phyloP scores from a whole-genome alignment of 1,140 invertebrate species.

The Hestina assimilis region DNA sequence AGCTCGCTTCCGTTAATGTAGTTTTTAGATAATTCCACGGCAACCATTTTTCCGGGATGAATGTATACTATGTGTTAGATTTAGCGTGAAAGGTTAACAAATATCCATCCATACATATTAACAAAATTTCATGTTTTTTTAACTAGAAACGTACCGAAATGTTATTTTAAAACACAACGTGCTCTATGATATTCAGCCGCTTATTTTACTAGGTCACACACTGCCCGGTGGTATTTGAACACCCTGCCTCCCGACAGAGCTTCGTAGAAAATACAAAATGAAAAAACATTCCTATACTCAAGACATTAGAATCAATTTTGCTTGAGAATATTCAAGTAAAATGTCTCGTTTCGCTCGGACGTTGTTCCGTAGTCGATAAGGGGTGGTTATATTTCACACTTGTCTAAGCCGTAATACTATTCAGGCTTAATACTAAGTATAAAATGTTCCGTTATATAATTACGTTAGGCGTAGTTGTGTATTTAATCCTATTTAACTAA shows the following conservation, averaged over 20 bases:
- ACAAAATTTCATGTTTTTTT: not conserved
- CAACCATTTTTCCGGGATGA: too few species aligned
- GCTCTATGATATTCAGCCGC: conserved; percentile 38
- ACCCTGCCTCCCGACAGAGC: conserved; percentile 7
- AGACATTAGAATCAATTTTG: conserved; percentile 1
- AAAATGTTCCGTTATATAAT: conserved; percentile 21
- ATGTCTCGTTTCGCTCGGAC: conserved; percentile 21
- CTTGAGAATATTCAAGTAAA: not conserved
- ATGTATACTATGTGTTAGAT: too few species aligned
- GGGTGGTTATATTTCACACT: conserved; percentile 47
- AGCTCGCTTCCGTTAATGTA: too few species aligned
- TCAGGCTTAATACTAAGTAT: conserved; percentile 26
- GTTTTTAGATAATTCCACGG: too few species aligned
- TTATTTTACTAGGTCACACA: conserved; percentile 58
- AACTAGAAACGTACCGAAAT: not conserved
- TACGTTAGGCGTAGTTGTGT: not conserved
- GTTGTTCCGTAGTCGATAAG: conserved; percentile 48
- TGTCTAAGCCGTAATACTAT: conserved; percentile 40
- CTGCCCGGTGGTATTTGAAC: conserved; percentile 27
- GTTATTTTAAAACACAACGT: conserved; percentile 14
- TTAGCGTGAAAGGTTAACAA: too few species aligned
- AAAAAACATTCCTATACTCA: conserved; percentile 1
- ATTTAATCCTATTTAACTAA: conserved; percentile 3
- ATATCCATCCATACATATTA: too few species aligned
- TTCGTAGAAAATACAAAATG: conserved; percentile 5